phyloP scores from a whole-genome alignment of 2,888 invertebrate species.

The Macrostomum cliftonense region DNA sequence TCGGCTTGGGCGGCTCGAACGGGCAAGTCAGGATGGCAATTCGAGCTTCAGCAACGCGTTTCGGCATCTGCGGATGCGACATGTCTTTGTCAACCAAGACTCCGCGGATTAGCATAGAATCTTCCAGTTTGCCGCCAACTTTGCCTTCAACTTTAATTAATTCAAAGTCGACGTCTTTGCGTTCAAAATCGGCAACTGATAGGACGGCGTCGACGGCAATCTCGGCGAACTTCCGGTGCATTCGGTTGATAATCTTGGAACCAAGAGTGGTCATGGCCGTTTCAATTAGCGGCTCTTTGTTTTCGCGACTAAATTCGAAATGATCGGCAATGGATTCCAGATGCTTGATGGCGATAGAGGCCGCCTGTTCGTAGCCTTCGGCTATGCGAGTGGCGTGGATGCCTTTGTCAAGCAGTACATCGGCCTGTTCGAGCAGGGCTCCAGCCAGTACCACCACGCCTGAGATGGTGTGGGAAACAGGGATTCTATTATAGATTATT shows the following conservation, averaged over 20 bases:
- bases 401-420: constrained; percentile 71
- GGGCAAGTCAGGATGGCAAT: constrained; percentile 94
- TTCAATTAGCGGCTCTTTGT: constrained; percentile 65
- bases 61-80: constrained; percentile 99
- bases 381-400: constrained; percentile 96
- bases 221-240: constrained; percentile 88
- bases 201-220: constrained; percentile 93
- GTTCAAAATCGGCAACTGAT: constrained; percentile 77
- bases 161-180: constrained; percentile 92
- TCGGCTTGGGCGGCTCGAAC: constrained; percentile 98
- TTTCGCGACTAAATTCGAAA: constrained; percentile 63
- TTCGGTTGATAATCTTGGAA: constrained; percentile 91
- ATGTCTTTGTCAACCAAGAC: constrained; percentile 95
- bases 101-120: constrained; percentile 66
- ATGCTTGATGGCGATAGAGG: constrained; percentile 63
- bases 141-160: constrained; percentile 94
- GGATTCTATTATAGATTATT: background rate
- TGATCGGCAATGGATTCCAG: constrained; percentile 69
- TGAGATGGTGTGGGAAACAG: constrained; percentile 1
- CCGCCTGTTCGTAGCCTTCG: constrained; percentile 92
- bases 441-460: constrained; percentile 50
- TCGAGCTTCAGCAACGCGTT: constrained; percentile 62
- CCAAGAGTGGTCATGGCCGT: constrained; percentile 95
- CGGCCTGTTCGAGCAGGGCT: constrained; percentile 82
- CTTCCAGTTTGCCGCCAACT: constrained; percentile 85